Evolutionary conservation across 2,113 vertebrate genomes (phyloP).

Genomic region (Eublepharis macularius): DNA sequence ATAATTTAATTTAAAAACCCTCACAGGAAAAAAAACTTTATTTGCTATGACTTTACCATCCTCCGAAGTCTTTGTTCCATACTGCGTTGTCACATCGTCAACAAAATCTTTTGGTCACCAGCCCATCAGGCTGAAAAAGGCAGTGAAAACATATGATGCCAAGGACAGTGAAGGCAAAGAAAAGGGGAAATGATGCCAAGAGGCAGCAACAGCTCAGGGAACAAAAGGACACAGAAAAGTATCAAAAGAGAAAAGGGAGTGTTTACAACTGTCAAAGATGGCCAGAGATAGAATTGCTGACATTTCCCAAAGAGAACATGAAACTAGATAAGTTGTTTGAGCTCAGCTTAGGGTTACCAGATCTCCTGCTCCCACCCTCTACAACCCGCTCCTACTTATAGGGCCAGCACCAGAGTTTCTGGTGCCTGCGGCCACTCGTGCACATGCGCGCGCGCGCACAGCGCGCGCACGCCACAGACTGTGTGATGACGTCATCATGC

Average conservation of each 20-base stretch:
- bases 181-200: background rate
- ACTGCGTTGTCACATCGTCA: background rate
- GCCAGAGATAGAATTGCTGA: background rate
- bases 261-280: background rate
- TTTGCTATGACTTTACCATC: background rate
- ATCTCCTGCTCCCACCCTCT: too few species aligned
- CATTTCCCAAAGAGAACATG: background rate
- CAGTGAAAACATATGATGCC: background rate
- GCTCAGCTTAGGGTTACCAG: too few species aligned
- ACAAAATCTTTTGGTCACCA: background rate
- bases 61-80: background rate
- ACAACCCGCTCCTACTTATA: too few species aligned
- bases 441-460: too few species aligned
- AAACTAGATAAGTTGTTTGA: background rate
- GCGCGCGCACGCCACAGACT: too few species aligned
- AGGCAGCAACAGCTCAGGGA: background rate
- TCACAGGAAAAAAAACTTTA: background rate
- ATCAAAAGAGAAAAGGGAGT: background rate
- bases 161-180: background rate
- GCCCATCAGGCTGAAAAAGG: background rate
- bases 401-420: too few species aligned
- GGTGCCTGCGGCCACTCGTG: too few species aligned
- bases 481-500: too few species aligned
- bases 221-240: background rate
- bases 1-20: background rate